Conservation (phyloP, 2,888 invertebrate species). For the Agrotis segetum region DNA sequence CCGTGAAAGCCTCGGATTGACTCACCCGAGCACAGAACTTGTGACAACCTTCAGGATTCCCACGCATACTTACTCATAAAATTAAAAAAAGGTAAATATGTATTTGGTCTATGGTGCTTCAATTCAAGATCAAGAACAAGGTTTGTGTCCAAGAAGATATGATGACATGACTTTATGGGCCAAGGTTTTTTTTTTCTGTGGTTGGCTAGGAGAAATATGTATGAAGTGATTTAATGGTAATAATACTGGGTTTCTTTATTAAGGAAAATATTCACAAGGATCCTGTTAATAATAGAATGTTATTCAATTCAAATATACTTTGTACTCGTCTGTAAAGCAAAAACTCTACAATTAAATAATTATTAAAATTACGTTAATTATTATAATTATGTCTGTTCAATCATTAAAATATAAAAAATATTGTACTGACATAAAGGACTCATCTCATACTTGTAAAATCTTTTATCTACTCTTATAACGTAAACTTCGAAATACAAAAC, state of each 20-base stretch:
- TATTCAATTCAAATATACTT: no score
- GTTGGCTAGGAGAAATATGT: not conserved
- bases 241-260: not conserved
- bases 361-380: no score
- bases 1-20: conserved; percentile 47
- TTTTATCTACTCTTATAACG: no score
- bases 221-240: not conserved
- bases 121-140: conserved; percentile 17
- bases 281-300: not conserved
- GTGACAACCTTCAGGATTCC: conserved; percentile 49
- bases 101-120: conserved; percentile 21
- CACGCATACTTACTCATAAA: conserved; percentile 27
- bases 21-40: conserved; percentile 44
- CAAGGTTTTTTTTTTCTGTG: not conserved
- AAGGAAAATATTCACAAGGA: conserved; percentile 1
- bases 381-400: no score
- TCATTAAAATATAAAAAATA: no score
- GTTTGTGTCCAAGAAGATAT: not conserved
- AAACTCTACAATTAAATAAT: no score
- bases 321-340: no score
- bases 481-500: no score
- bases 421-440: no score
- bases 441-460: no score
- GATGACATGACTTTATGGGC: not conserved
- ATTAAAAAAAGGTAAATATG: conserved; percentile 27